Evolutionary conservation across 1,140 invertebrate genomes (phyloP), one percentile per base, ranked within the genome.

Genomic region (Drosophila obscura): DNA sequence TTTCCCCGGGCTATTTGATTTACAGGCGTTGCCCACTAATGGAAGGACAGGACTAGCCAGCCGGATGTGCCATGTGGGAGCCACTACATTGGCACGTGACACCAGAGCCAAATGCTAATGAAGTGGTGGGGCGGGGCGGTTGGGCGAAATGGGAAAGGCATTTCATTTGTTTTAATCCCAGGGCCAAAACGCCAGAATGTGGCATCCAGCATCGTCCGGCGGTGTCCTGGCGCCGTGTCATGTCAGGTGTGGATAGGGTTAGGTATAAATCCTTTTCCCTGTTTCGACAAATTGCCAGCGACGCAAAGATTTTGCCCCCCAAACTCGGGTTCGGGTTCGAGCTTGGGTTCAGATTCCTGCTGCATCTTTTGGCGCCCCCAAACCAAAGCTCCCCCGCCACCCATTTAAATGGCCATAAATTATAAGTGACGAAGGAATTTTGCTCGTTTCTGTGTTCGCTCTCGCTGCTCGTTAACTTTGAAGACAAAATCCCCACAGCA

Each of bases 341-440:
- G 55, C 13, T 53, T 16, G 41, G 56, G 46, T 15, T 51, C 28
- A 45, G 68, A 39, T 39, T 13, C 35, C 35, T 13, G 35, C 2
- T 49, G 63, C 69, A 74, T 52, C 62, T 61, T 65, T 49, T n/a
- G 44, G 28, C 16, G 24, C 52, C 28, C 16, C 15, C 67, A 73
- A n/a, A n/a, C n/a, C n/a, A n/a, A n/a, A n/a, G n/a, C n/a, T n/a
- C n/a, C n/a, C n/a, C n/a, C n/a, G n/a, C n/a, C n/a, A n/a, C n/a
- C 50, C 64, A 53, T 67, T 80, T 68, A 73, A 84, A 83, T 52
- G 73, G 41, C 63, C 79, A 85, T 85, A 88, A 87, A 85, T 85
- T 85, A 85, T 87, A 72, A 67, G 73, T 78, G 81, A 87, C 69
- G 72, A 64, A 57, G 71, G 59, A 60, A 69, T 77, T 60, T 60